Percentiles rank a stretch among this genome's conserved stretches.
These are phyloP conservation scores for Rhabdomys dilectus DNA, from an alignment of 2,113 vertebrate species.

Conservation along the genomic window DNA sequence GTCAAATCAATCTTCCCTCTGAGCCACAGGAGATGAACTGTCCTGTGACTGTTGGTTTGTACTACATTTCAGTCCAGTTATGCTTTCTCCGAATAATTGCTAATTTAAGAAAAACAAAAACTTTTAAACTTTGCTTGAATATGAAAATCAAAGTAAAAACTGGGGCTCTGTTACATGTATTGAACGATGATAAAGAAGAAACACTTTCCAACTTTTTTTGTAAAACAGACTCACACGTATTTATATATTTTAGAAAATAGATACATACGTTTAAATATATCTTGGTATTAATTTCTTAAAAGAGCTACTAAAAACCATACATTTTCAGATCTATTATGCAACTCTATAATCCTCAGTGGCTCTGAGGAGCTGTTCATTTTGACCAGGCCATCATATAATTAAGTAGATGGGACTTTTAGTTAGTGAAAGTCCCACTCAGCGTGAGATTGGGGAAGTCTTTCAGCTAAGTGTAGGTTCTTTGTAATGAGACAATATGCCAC, in stretches of 20 bases:
- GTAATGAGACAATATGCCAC: background rate
- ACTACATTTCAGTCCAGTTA: background rate
- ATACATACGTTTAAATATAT: background rate
- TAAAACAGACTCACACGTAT: background rate
- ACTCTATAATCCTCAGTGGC: background rate
- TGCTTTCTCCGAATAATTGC: background rate
- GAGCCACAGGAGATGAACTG: background rate
- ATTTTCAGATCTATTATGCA: background rate
- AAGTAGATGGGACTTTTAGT: constrained; percentile 42
- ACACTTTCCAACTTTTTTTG: background rate
- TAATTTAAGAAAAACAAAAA: background rate
- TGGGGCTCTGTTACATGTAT: background rate
- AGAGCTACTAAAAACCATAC: background rate
- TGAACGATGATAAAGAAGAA: background rate
- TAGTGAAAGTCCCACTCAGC: constrained; percentile 53
- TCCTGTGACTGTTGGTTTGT: background rate
- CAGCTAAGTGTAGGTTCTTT: background rate
- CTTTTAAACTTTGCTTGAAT: background rate
- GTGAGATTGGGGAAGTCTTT: background rate
- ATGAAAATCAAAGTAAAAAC: background rate
- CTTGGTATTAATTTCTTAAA: background rate
- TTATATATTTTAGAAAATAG: background rate
- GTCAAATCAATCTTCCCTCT: background rate
- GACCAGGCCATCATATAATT: background rate
- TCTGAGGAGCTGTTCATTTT: background rate